phyloP scores from a whole-genome alignment of 2,797 vertebrate species.

The Xiphorhynchus erythropygius region DNA sequence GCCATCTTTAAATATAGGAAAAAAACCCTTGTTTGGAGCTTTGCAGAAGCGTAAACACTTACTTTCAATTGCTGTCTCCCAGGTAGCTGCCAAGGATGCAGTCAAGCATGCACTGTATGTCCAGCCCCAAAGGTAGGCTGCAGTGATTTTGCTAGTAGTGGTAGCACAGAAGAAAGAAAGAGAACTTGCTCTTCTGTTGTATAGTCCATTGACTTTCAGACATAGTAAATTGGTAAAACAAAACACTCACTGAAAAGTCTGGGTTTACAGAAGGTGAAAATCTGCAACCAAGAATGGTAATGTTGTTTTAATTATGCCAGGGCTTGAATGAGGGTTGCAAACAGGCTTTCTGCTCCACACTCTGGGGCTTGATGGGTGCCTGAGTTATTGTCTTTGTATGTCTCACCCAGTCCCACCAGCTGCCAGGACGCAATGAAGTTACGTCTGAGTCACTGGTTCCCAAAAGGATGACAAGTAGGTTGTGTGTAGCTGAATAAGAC shows the following conservation, averaged over 20 bases:
- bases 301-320: slow-evolving; percentile 80
- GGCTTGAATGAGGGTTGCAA: slow-evolving; percentile 62
- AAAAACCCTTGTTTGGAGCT: background rate
- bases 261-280: slow-evolving; percentile 36
- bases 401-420: slow-evolving; percentile 78
- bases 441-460: slow-evolving; percentile 82
- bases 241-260: slow-evolving; percentile 10
- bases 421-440: slow-evolving; percentile 82
- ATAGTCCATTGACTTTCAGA: slow-evolving; percentile 23
- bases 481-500: slow-evolving; percentile 73
- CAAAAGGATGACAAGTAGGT: slow-evolving; percentile 78
- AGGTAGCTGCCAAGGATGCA: background rate
- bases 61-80: background rate
- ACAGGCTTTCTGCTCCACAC: slow-evolving; percentile 62
- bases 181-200: background rate
- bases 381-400: slow-evolving; percentile 70
- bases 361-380: slow-evolving; percentile 40
- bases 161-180: background rate
- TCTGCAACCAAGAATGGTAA: slow-evolving; percentile 58
- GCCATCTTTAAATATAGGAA: background rate
- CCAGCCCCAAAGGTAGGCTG: background rate
- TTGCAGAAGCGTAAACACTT: background rate
- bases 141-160: background rate
- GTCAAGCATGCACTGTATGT: background rate
- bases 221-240: slow-evolving; percentile 5